These are phyloP conservation scores for Myotis brandtii DNA, from an alignment of 2,113 vertebrate species.

Conservation along the genomic window DNA sequence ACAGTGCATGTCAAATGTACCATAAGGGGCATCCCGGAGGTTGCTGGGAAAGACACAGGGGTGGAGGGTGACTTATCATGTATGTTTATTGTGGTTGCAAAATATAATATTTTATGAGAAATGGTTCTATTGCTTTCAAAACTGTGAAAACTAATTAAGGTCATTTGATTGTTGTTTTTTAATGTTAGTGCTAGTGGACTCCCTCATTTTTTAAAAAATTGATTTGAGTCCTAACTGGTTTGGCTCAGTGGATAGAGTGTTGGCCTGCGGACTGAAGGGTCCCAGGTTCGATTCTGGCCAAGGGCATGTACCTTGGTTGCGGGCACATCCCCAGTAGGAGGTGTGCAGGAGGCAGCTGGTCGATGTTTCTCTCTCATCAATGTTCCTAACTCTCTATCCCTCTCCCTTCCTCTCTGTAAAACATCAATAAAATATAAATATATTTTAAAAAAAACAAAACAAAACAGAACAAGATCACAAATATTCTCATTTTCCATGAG, in stretches of 20 bases:
- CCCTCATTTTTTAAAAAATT: background rate
- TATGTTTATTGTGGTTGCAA: background rate
- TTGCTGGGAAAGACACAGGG: background rate
- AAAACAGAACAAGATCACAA: conserved; percentile 10
- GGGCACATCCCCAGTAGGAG: no score
- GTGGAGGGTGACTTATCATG: background rate
- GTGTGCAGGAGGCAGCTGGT: no score
- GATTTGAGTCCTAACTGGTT: background rate
- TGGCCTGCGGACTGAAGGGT: no score
- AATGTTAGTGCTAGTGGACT: background rate
- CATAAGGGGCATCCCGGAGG: background rate
- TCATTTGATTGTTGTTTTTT: background rate
- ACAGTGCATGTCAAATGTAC: background rate
- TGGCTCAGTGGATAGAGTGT: no score
- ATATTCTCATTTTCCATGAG: background rate
- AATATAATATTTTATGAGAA: background rate
- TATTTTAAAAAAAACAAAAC: no score
- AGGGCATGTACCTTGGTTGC: no score
- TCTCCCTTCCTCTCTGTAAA: no score
- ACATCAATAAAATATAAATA: no score
- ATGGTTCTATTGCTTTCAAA: background rate
- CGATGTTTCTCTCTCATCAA: no score
- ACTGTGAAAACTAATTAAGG: background rate
- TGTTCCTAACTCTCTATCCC: no score
- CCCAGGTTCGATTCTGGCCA: no score